Conservation (phyloP, 2,888 invertebrate genomes). For the Muschampia plurimacula region DNA sequence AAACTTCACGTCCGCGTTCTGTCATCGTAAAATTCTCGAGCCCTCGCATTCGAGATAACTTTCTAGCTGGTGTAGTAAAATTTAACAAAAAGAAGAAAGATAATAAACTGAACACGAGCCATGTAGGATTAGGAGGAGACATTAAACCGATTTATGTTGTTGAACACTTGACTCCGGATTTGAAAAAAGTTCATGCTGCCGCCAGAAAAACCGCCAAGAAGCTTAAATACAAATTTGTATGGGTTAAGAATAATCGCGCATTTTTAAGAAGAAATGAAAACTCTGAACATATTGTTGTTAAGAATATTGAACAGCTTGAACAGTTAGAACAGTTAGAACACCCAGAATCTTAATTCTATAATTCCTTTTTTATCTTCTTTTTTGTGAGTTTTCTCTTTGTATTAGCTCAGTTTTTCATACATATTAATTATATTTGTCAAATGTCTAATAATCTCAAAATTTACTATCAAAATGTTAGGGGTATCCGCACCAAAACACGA, state of each 20-base stretch:
- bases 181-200: background rate
- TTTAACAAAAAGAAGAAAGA: background rate
- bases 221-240: background rate
- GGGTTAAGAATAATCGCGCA: background rate
- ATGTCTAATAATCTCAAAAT: background rate
- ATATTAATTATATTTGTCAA: background rate
- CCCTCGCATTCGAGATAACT: background rate
- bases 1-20: background rate
- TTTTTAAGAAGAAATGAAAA: slow-evolving; percentile 1
- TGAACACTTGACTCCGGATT: background rate
- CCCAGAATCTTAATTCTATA: background rate
- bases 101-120: background rate
- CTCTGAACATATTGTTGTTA: background rate
- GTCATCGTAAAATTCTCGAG: background rate
- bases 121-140: background rate
- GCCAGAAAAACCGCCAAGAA: background rate
- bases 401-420: too few relatives aligned
- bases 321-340: background rate
- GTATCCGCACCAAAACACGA: background rate
- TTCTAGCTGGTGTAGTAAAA: background rate
- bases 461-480: background rate
- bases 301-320: background rate
- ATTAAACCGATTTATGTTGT: background rate
- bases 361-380: background rate
- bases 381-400: too few relatives aligned